Evolutionary conservation across 2,888 invertebrate genomes (phyloP).

Genomic region (Gandaritis pyraliata): DNA sequence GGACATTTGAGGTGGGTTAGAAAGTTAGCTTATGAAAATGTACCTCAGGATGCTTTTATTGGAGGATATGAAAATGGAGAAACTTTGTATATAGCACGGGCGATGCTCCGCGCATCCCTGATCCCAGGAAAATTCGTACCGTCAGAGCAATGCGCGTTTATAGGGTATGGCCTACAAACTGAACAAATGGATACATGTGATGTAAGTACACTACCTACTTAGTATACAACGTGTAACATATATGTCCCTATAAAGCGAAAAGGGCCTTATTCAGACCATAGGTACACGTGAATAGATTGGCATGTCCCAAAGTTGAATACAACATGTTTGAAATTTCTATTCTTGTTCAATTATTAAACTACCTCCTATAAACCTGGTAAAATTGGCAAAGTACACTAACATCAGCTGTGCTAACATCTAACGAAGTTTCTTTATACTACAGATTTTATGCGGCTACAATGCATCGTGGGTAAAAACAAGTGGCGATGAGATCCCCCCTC

Average conservation of each 20-base stretch:
- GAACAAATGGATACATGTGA: conserved; percentile 26
- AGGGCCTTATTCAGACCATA: no score
- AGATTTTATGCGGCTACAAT: conserved; percentile 37
- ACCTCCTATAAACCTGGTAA: no score
- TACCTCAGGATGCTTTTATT: conserved; percentile 30
- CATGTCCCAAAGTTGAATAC: no score
- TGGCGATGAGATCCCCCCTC: conserved; percentile 17
- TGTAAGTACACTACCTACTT: conserved; percentile 28
- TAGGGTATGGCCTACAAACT: conserved; percentile 28
- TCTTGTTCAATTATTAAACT: no score
- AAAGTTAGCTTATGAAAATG: conserved; percentile 15
- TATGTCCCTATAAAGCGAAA: no score
- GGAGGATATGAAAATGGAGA: conserved; percentile 37
- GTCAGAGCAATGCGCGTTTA: conserved; percentile 20
- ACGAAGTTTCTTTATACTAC: conserved; percentile 5
- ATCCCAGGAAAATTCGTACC: conserved; percentile 40
- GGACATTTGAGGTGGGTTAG: conserved; percentile 30
- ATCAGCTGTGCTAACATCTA: no score
- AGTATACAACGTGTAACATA: no score
- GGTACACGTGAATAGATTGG: no score
- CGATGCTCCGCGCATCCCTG: conserved; percentile 23
- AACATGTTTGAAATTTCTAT: no score
- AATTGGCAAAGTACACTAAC: no score
- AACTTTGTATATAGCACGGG: conserved; percentile 31
- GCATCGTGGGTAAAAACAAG: conserved; percentile 26